These are phyloP conservation scores for Subacronicta megacephala DNA, from an alignment of 2,888 invertebrate species.

Conservation along the genomic window DNA sequence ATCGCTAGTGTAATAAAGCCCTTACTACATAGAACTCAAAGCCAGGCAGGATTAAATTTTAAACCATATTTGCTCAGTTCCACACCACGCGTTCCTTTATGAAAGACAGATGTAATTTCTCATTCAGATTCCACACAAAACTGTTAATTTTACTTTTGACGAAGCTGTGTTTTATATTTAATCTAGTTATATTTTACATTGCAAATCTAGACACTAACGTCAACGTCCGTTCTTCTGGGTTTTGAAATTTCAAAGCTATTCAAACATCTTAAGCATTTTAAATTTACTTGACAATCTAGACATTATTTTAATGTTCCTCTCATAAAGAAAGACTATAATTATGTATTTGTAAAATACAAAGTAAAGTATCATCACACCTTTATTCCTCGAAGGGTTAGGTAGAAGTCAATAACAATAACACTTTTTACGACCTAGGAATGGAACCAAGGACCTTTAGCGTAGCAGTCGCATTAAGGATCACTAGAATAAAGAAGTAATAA, in stretches of 20 bases:
- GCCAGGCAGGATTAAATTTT: slow-evolving; percentile 39
- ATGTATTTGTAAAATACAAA: too few species aligned
- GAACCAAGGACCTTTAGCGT: too few species aligned
- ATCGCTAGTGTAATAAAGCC: slow-evolving; percentile 15
- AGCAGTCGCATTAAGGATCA: too few species aligned
- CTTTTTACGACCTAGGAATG: too few species aligned
- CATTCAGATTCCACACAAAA: slow-evolving; percentile 35
- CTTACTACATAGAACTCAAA: slow-evolving; percentile 29
- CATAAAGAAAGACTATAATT: too few species aligned
- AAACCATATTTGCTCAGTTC: slow-evolving; percentile 42
- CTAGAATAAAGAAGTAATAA: too few species aligned
- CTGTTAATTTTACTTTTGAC: slow-evolving; percentile 32
- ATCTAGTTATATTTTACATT: slow-evolving; percentile 29
- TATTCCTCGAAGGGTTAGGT: too few species aligned
- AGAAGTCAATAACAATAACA: too few species aligned
- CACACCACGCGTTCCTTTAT: slow-evolving; percentile 30
- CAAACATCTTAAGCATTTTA: not conserved
- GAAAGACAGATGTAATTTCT: slow-evolving; percentile 41
- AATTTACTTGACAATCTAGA: not conserved
- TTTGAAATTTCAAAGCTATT: slow-evolving; percentile 14
- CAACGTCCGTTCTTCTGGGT: slow-evolving; percentile 21
- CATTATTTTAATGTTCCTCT: too few species aligned
- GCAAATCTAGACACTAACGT: slow-evolving; percentile 25
- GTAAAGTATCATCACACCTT: too few species aligned
- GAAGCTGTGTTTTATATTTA: slow-evolving; percentile 22